A percentile compares a stretch with the other conserved stretches of the same genome.
Conservation (phyloP, 2,797 vertebrate species). For the Picus viridis region DNA sequence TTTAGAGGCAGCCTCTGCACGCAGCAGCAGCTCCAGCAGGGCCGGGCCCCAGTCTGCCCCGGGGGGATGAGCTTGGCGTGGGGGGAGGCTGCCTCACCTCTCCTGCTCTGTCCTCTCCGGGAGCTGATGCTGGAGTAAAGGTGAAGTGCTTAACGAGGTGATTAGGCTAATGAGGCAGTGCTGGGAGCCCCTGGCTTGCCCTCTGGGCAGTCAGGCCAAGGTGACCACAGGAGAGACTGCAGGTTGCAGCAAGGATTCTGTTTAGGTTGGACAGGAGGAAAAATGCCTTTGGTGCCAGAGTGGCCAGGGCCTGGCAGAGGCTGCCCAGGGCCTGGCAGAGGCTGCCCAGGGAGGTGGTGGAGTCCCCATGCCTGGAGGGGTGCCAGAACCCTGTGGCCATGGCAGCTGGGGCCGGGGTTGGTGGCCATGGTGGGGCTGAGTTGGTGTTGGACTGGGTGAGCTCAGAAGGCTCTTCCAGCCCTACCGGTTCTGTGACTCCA, state of each 20-base stretch:
- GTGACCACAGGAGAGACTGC: neutral
- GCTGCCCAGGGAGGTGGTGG: too few relatives aligned
- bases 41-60: neutral
- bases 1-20: neutral
- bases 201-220: rapidly evolving
- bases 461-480: too few relatives aligned
- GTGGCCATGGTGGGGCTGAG: too few relatives aligned
- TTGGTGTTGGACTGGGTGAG: too few relatives aligned
- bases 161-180: neutral
- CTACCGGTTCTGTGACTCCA: too few relatives aligned
- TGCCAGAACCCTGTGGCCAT: too few relatives aligned
- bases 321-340: too few relatives aligned
- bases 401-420: too few relatives aligned
- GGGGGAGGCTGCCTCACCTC: neutral
- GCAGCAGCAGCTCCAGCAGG: neutral
- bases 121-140: neutral
- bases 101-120: neutral
- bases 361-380: too few relatives aligned
- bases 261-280: too few relatives aligned
- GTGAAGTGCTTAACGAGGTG: neutral
- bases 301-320: too few relatives aligned
- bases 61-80: neutral
- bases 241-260: neutral
- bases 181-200: neutral
- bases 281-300: too few relatives aligned